Evolutionary conservation across 2,113 vertebrate genomes (phyloP).

Genomic region (Isurus oxyrinchus): DNA sequence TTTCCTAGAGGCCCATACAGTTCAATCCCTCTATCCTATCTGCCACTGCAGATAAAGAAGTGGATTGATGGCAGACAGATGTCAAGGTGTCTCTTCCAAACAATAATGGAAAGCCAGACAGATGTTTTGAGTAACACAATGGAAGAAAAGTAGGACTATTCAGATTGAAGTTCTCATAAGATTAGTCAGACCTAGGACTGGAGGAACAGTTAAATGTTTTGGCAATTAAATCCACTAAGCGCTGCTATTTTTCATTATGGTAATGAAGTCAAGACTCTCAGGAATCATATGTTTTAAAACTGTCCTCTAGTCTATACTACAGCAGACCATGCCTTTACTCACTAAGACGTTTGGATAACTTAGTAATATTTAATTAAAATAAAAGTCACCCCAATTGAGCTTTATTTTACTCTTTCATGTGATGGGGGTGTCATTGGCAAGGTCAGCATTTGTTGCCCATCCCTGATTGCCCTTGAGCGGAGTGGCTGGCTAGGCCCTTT

Average conservation of each 20-base stretch:
- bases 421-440: too few relatives aligned
- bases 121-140: neutral
- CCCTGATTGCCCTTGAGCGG: too few relatives aligned
- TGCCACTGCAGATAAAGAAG: neutral
- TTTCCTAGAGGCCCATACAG: neutral
- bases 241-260: neutral
- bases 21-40: neutral
- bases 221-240: neutral
- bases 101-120: neutral
- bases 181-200: neutral
- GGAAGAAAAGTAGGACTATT: too few relatives aligned
- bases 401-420: too few relatives aligned
- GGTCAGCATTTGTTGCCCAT: too few relatives aligned
- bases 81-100: neutral
- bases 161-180: neutral
- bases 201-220: neutral
- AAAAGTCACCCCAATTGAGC: too few relatives aligned
- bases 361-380: too few relatives aligned
- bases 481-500: too few relatives aligned
- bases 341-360: too few relatives aligned
- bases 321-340: too few relatives aligned
- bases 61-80: neutral
- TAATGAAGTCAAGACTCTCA: neutral
- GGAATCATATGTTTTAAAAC: neutral
- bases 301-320: too few relatives aligned